Evolutionary conservation across 1,140 invertebrate species (phyloP).

Genomic region (Meloidogyne exigua): DNA sequence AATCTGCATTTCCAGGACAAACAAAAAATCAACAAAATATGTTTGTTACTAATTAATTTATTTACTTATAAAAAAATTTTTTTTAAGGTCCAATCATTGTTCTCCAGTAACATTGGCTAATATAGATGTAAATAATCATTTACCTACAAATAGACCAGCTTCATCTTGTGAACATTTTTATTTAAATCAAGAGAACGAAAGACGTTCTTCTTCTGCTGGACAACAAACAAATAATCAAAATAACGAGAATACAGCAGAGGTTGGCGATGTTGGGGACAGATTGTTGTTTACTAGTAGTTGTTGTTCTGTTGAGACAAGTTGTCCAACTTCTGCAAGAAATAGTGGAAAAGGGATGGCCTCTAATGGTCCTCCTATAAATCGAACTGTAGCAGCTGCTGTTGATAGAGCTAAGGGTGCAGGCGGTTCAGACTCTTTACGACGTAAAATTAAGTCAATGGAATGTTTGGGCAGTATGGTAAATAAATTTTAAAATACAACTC

Average conservation of each 20-base stretch:
- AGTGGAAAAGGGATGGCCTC: constrained; percentile 1
- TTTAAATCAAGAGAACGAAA: neutral
- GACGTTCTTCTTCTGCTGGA: neutral
- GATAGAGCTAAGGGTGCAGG: constrained; percentile 2
- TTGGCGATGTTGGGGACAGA: neutral
- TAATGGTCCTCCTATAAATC: constrained; percentile 6
- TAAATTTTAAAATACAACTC: too few species aligned
- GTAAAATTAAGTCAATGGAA: constrained; percentile 29
- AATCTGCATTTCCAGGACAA: neutral
- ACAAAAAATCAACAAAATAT: neutral
- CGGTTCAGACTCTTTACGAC: constrained; percentile 13
- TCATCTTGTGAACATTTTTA: neutral
- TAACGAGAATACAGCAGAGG: neutral
- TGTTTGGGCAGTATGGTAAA: constrained; percentile 18
- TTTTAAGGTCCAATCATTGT: neutral
- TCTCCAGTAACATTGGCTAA: neutral
- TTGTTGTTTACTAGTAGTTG: neutral
- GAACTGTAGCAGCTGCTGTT: constrained; percentile 1
- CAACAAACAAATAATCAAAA: neutral
- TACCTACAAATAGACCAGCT: neutral
- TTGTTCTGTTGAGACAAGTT: constrained; percentile 22
- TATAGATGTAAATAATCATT: neutral
- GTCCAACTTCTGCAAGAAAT: constrained; percentile 21
- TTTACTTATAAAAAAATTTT: neutral
- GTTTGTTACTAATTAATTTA: neutral